Evolutionary conservation across 2,113 vertebrate genomes (phyloP).

Genomic region (Lamprotornis superbus): DNA sequence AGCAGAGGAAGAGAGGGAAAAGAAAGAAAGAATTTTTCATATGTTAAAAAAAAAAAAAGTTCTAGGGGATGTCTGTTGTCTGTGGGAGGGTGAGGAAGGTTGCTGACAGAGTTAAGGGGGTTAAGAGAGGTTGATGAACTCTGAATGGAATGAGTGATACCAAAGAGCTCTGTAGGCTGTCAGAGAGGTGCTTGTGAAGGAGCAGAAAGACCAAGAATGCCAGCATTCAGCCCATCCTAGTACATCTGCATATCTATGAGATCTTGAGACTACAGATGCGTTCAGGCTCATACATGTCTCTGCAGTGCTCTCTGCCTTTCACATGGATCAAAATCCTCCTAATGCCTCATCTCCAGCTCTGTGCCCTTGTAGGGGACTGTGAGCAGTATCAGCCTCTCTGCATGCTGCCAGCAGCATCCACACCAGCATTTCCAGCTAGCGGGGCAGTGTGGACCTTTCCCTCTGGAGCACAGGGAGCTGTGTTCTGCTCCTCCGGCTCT

Average conservation of each 20-base stretch:
- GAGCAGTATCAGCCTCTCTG: not conserved
- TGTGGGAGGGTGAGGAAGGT: not conserved
- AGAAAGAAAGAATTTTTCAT: not conserved
- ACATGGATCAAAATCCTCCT: not conserved
- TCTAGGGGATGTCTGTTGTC: not conserved
- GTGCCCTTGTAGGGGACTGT: too few species aligned
- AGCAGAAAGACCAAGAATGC: not conserved
- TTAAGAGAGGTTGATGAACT: constrained; percentile 3
- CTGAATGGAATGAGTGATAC: constrained; percentile 20
- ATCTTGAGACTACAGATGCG: not conserved
- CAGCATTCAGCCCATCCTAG: not conserved
- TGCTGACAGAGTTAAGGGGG: constrained; percentile 25
- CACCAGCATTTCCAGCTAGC: not conserved
- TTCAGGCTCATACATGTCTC: not conserved
- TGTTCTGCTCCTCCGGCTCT: not conserved
- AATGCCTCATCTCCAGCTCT: not conserved
- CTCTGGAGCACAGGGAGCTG: not conserved
- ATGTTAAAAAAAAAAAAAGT: not conserved
- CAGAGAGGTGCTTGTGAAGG: not conserved
- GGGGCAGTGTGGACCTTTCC: fast-evolving
- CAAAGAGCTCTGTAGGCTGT: not conserved
- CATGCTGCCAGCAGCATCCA: not conserved
- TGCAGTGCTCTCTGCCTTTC: not conserved
- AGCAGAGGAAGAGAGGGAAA: not conserved
- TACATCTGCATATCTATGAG: not conserved